A percentile compares a stretch with the other conserved stretches of the same genome.
Conservation (phyloP, 1,140 invertebrate species). For the Marisa cornuarietis region DNA sequence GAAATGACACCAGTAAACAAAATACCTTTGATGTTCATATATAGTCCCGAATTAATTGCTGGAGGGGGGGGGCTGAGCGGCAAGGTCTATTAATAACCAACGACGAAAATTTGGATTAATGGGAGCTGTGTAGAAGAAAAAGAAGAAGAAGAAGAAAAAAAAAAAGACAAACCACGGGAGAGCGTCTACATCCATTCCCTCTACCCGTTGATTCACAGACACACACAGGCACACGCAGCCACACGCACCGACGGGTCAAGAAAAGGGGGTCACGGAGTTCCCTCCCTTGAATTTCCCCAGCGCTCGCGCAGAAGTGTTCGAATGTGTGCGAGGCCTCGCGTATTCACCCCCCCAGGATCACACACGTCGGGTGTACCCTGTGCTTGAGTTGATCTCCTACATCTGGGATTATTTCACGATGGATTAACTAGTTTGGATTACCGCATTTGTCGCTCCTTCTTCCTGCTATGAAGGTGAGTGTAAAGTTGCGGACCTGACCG, state of each 20-base stretch:
- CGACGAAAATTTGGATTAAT: not conserved
- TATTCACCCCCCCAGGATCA: not conserved
- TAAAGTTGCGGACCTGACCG: not conserved
- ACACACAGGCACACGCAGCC: not conserved
- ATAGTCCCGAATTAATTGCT: not conserved
- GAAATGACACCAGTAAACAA: not conserved
- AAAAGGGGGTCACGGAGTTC: not conserved
- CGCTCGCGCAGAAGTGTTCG: not conserved
- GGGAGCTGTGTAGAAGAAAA: not conserved
- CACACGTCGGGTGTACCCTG: not conserved
- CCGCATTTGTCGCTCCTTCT: not conserved
- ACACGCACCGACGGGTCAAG: not conserved
- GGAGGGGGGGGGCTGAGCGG: not conserved
- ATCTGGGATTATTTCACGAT: not conserved
- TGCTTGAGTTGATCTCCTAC: not conserved
- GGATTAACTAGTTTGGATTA: constrained; percentile 7
- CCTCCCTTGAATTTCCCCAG: not conserved
- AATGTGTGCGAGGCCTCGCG: no score
- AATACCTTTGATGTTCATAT: not conserved
- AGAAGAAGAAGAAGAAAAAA: no score
- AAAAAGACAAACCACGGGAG: not conserved
- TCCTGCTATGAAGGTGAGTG: not conserved
- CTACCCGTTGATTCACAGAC: not conserved
- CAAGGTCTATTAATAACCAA: not conserved
- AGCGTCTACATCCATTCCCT: no score